Evolutionary conservation across 2,888 invertebrate species (phyloP), one percentile per base, ranked within the genome.

Genomic region (Thyatira batis): DNA sequence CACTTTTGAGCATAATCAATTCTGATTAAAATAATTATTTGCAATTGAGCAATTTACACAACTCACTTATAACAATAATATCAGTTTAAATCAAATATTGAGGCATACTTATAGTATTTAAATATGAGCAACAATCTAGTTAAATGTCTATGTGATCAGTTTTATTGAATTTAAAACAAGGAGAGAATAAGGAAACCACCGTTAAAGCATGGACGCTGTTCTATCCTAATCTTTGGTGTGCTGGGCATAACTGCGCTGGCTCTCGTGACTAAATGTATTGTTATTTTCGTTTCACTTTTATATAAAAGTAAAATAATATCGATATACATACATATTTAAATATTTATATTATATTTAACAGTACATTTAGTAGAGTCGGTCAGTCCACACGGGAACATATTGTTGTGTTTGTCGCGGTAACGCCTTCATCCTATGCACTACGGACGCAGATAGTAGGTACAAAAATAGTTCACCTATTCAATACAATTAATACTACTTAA

Each of bases 401-500:
- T 75, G 69, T 67, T 58, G 71, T 70, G 71, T 67, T 74, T 81
- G 84, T 84, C 76, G 83, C 84, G 88, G 89, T 87, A 87, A 88
- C 90, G 86, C 85, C 86, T 78, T 80, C 82, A 67, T 80, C 78
- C 82, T 86, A 84, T 74, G 80, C 71, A 78, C 87, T 89, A 88
- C 82, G 86, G 87, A 89, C 89, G 88, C 78, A 76, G 87, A 85
- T 71, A 70, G 78, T 87, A 86, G 87, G 89, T 92, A 92, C 89
- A 92, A 92, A 92, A 91, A 91, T 91, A 91, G 76, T 91, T 91
- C 87, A 87, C 91, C 91, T 92, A 92, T 90, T 74, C 77, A 82
- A 85, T 91, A 91, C 79, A 88, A 90, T 89, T 89, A 92, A 80
- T 63, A 89, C 91, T 92, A 92, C 91, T 91, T 92, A 92, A 90